A percentile compares a stretch with the other conserved stretches of the same genome.
Conservation (phyloP, 2,113 vertebrate genomes). For the Rhabdornis inornatus region DNA sequence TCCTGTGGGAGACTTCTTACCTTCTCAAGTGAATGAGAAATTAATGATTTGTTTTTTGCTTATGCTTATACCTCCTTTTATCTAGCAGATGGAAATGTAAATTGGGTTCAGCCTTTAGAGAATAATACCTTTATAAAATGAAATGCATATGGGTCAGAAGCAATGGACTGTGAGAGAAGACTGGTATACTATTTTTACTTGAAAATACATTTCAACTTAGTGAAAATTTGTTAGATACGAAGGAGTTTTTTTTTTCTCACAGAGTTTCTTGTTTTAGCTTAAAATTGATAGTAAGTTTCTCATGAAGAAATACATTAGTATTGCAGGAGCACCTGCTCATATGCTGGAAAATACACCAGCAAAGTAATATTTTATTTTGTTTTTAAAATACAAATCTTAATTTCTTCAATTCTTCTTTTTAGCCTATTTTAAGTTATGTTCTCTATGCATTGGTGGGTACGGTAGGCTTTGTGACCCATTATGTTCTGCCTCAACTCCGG, state of each 20-base stretch:
- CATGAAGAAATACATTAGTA: not conserved
- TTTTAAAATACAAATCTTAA: not conserved
- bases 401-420: conserved; percentile 24
- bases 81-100: not conserved
- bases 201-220: not conserved
- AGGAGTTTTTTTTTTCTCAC: not conserved
- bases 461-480: conserved; percentile 91
- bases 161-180: not conserved
- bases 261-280: not conserved
- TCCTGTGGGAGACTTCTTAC: not conserved
- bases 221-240: not conserved
- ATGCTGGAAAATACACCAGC: not conserved
- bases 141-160: not conserved
- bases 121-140: not conserved
- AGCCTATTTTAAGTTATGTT: conserved; percentile 96
- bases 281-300: not conserved
- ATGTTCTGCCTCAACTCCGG: conserved; percentile 92
- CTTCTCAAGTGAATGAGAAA: not conserved
- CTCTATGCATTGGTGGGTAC: conserved; percentile 88
- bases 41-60: not conserved
- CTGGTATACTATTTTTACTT: not conserved
- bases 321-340: not conserved
- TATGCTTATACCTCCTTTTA: not conserved
- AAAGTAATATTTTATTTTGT: not conserved
- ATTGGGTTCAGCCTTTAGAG: not conserved